Conservation (phyloP, 2,797 vertebrate genomes). For the Enteromius fasciolatus region DNA sequence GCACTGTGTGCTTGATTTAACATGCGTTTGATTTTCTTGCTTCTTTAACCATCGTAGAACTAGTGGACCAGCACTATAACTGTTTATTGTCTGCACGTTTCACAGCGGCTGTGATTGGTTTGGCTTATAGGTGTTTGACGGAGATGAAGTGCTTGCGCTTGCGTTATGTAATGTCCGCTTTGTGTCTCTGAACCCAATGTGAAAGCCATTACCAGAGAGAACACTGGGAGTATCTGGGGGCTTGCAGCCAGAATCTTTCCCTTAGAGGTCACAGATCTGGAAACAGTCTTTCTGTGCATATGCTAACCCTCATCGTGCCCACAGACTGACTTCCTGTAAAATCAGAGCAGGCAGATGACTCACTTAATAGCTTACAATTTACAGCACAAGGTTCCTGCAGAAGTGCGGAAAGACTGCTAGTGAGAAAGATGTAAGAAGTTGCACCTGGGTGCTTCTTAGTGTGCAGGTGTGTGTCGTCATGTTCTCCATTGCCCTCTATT, state of each 20-base stretch:
- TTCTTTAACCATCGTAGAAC: constrained; percentile 20
- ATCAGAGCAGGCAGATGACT: constrained; percentile 28
- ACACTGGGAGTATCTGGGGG: constrained; percentile 47
- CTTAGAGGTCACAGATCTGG: constrained; percentile 46
- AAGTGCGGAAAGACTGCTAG: not conserved
- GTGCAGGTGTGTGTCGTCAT: constrained; percentile 6
- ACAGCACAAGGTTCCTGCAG: not conserved
- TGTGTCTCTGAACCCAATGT: constrained; percentile 59
- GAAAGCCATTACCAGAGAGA: constrained; percentile 59
- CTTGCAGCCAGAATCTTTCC: constrained; percentile 39
- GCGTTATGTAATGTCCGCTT: constrained; percentile 51
- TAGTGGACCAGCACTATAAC: constrained; percentile 32
- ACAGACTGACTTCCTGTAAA: constrained; percentile 29
- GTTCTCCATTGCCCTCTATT: not conserved
- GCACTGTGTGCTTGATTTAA: constrained; percentile 32
- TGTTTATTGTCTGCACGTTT: constrained; percentile 40
- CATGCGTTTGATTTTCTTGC: constrained; percentile 33
- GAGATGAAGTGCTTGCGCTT: constrained; percentile 45
- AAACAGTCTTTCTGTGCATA: constrained; percentile 18
- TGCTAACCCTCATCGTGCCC: constrained; percentile 8
- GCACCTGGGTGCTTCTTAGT: constrained; percentile 24
- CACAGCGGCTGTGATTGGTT: constrained; percentile 26
- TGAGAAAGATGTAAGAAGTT: constrained; percentile 12
- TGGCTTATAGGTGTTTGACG: constrained; percentile 33
- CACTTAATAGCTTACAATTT: constrained; percentile 25